Conservation (phyloP, 2,888 invertebrate genomes). For the Xylota segnis region DNA sequence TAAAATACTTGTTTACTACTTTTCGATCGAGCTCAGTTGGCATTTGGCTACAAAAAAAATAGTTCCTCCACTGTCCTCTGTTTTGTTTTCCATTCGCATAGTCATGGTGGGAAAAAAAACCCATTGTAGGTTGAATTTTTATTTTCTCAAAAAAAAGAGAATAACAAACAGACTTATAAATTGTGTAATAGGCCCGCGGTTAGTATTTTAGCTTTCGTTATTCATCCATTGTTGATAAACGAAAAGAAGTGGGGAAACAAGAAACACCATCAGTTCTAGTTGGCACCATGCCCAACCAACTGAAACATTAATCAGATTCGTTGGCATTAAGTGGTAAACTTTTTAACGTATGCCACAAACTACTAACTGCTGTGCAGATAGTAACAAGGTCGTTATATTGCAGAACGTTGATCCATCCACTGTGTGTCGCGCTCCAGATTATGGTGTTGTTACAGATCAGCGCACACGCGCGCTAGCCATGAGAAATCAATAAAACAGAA, state of each 20-base stretch:
- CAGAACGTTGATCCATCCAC: constrained; percentile 52
- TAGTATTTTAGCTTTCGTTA: constrained; percentile 9
- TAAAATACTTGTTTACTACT: constrained; percentile 21
- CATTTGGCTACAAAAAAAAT: constrained; percentile 7
- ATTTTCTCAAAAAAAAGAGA: background rate
- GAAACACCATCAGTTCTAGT: constrained; percentile 26
- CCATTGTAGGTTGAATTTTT: background rate
- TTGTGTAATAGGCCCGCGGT: constrained; percentile 11
- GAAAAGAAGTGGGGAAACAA: constrained; percentile 8
- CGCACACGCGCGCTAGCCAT: constrained; percentile 31
- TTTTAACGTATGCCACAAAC: constrained; percentile 33
- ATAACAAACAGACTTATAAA: background rate
- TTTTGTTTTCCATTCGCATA: constrained; percentile 7
- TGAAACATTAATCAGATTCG: constrained; percentile 33
- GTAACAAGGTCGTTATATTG: constrained; percentile 55
- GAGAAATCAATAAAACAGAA: constrained; percentile 56
- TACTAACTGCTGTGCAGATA: constrained; percentile 33
- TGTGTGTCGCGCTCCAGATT: constrained; percentile 31
- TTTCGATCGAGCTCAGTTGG: constrained; percentile 4
- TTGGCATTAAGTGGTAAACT: constrained; percentile 46
- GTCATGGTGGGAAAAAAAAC: background rate
- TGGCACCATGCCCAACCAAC: constrained; percentile 34
- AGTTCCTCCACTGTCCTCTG: background rate
- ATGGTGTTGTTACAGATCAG: constrained; percentile 24
- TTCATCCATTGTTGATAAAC: constrained; percentile 33